These are phyloP conservation scores for Polyergus mexicanus DNA, from an alignment of 1,140 invertebrate species.

Conservation along the genomic window DNA sequence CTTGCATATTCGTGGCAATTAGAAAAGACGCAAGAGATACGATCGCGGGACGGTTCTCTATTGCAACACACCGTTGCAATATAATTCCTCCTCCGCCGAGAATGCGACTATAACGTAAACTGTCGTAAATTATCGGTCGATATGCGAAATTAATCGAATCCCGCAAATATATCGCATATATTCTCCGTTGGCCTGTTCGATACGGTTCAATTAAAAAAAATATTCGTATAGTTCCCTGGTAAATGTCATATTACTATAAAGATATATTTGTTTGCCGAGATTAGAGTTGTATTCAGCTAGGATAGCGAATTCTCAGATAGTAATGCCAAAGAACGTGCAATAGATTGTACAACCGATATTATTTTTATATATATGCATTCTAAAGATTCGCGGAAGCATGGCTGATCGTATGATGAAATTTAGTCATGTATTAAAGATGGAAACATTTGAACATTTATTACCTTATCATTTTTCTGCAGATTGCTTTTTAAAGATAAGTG, in stretches of 20 bases:
- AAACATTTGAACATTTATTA: not conserved
- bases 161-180: constrained; percentile 13
- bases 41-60: not conserved
- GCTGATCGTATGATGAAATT: constrained; percentile 56
- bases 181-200: not conserved
- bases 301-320: constrained; percentile 31
- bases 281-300: constrained; percentile 45
- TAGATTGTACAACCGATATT: constrained; percentile 57
- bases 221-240: constrained; percentile 28
- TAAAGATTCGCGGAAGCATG: constrained; percentile 16
- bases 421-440: not conserved
- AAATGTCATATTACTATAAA: constrained; percentile 22
- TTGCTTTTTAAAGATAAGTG: not conserved
- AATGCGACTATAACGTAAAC: constrained; percentile 46
- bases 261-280: constrained; percentile 61
- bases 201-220: constrained; percentile 58
- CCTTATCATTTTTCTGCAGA: not conserved
- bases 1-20: constrained; percentile 57
- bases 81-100: constrained; percentile 44
- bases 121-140: constrained; percentile 63
- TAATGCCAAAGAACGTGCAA: constrained; percentile 28
- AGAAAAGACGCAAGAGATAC: constrained; percentile 61
- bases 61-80: constrained; percentile 26
- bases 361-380: constrained; percentile 26
- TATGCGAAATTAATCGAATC: constrained; percentile 70